phyloP scores from a whole-genome alignment of 1,140 invertebrate species.

The Aplysia californica region DNA sequence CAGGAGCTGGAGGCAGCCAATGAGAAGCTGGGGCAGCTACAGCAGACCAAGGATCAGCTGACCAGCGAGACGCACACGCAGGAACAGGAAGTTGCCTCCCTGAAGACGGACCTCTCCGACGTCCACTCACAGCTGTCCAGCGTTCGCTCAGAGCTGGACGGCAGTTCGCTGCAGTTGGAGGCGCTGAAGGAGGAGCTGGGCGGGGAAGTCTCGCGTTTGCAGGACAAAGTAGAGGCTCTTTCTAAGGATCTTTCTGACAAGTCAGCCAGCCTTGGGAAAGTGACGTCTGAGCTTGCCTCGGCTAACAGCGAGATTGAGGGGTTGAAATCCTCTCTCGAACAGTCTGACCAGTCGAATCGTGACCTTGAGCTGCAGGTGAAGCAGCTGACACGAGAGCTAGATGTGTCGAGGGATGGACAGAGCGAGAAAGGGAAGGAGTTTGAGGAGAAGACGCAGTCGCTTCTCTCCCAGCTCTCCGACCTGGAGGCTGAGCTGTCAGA shows the following conservation, averaged over 20 bases:
- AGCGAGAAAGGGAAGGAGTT: slow-evolving; percentile 38
- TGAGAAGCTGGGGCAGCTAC: slow-evolving; percentile 1
- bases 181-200: slow-evolving; percentile 17
- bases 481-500: slow-evolving; percentile 41
- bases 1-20: neutral
- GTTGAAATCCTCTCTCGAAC: slow-evolving; percentile 17
- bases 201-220: neutral
- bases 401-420: slow-evolving; percentile 37
- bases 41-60: neutral
- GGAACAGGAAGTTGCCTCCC: slow-evolving; percentile 4
- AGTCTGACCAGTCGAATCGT: neutral
- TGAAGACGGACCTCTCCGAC: no score
- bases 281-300: neutral
- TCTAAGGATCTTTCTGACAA: slow-evolving; percentile 21
- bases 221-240: neutral
- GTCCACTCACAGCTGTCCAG: neutral
- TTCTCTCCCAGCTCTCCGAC: slow-evolving; percentile 44
- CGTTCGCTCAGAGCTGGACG: slow-evolving; percentile 7
- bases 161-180: neutral
- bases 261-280: slow-evolving; percentile 2
- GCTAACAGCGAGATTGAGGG: neutral
- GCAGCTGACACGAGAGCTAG: slow-evolving; percentile 33
- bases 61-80: neutral
- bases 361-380: slow-evolving; percentile 37
- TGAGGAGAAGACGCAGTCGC: slow-evolving; percentile 41